Conservation (phyloP, 2,113 vertebrate genomes). For the Chloroceryle aenea region DNA sequence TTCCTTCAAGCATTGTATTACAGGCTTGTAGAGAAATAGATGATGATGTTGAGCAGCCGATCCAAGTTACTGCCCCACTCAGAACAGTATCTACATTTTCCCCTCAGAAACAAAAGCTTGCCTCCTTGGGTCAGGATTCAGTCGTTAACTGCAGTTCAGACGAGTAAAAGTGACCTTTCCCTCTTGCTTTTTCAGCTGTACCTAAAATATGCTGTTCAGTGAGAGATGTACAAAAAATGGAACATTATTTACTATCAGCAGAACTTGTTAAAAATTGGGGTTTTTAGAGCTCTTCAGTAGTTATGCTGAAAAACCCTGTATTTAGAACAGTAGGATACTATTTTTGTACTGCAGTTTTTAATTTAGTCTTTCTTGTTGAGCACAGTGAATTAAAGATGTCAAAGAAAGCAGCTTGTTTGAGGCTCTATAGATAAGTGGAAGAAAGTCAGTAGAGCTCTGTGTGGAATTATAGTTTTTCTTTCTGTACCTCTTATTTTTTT, state of each 20-base stretch:
- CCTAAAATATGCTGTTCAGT: background rate
- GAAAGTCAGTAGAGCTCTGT: background rate
- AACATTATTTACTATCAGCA: background rate
- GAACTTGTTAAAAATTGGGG: background rate
- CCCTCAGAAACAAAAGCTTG: background rate
- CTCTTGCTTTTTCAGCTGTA: background rate
- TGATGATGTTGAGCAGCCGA: rapidly evolving
- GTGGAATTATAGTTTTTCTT: background rate
- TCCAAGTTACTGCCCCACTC: background rate
- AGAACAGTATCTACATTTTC: background rate
- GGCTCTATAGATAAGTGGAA: background rate
- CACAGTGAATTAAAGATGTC: background rate
- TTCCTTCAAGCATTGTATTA: background rate
- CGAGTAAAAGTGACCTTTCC: background rate
- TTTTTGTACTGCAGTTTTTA: background rate
- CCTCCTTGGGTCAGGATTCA: background rate
- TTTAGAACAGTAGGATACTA: background rate
- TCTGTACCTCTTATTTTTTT: background rate
- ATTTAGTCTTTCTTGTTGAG: background rate
- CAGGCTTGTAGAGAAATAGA: background rate
- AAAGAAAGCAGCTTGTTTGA: background rate
- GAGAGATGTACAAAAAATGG: background rate
- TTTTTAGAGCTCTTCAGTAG: background rate
- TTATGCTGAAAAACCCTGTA: background rate
- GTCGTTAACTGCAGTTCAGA: rapidly evolving